These are phyloP conservation scores for rabbit (Oryctolagus cuniculus) DNA, from an alignment of 2,113 vertebrate species.

Conservation along the genomic window DNA sequence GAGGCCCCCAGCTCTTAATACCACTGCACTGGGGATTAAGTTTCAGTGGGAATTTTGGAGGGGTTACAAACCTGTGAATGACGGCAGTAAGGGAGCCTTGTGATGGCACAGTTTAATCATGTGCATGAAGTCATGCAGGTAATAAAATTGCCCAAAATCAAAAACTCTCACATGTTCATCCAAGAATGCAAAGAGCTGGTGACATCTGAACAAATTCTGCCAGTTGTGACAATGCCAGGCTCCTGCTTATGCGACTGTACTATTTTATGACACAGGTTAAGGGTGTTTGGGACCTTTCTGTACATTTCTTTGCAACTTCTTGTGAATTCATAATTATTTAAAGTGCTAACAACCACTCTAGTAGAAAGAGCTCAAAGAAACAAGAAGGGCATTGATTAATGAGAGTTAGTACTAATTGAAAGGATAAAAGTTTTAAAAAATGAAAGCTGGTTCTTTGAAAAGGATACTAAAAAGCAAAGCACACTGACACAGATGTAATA, in stretches of 20 bases:
- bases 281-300: background rate
- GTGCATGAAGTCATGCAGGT: background rate
- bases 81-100: background rate
- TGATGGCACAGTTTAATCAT: background rate
- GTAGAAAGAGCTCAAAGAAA: background rate
- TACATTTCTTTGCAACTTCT: background rate
- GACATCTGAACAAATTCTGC: background rate
- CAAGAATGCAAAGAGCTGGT: background rate
- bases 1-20: background rate
- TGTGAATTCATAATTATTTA: conserved; percentile 11
- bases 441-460: conserved; percentile 21
- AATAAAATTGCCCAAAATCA: background rate
- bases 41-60: background rate
- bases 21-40: background rate
- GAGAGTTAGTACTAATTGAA: background rate
- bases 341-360: background rate
- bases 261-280: background rate
- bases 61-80: background rate
- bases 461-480: background rate
- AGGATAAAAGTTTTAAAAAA: background rate
- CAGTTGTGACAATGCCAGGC: background rate
- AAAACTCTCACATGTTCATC: background rate
- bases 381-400: background rate
- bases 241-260: background rate
- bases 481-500: background rate